These are phyloP conservation scores for Crocuta crocuta DNA, from an alignment of 2,113 vertebrate species.

Conservation along the genomic window DNA sequence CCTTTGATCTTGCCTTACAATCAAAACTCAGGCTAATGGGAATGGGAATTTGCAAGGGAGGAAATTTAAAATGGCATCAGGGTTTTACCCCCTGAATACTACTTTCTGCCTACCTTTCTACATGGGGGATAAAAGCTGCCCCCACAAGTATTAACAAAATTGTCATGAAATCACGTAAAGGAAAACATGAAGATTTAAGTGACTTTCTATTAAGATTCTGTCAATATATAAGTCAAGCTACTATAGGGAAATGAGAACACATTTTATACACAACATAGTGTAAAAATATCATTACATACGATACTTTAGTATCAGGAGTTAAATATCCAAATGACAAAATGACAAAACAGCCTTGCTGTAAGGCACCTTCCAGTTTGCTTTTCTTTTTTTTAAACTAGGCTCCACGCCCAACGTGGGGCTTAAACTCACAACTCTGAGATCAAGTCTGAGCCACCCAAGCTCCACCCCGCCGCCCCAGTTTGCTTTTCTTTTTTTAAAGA, in stretches of 20 bases:
- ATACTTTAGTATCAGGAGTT: background rate
- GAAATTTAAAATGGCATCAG: background rate
- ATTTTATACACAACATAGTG: background rate
- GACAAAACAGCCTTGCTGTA: background rate
- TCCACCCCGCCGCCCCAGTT: too few species aligned
- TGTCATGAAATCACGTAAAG: conserved; percentile 19
- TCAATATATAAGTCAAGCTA: background rate
- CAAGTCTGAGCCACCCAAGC: too few species aligned
- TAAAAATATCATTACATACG: background rate
- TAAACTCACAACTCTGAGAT: too few species aligned
- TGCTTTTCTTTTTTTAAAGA: background rate
- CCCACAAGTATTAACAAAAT: background rate
- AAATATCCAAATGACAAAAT: background rate
- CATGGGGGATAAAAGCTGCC: background rate
- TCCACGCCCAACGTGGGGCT: too few species aligned
- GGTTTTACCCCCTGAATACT: background rate
- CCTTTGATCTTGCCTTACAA: background rate
- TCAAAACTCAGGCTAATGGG: background rate
- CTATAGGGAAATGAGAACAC: background rate
- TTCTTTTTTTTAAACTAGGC: background rate
- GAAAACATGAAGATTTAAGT: background rate
- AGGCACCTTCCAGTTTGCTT: background rate
- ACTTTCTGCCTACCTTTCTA: background rate
- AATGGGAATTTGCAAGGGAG: background rate
- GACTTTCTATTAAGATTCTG: background rate